Conservation (phyloP, 2,797 vertebrate genomes). For the Macropodus opercularis region DNA sequence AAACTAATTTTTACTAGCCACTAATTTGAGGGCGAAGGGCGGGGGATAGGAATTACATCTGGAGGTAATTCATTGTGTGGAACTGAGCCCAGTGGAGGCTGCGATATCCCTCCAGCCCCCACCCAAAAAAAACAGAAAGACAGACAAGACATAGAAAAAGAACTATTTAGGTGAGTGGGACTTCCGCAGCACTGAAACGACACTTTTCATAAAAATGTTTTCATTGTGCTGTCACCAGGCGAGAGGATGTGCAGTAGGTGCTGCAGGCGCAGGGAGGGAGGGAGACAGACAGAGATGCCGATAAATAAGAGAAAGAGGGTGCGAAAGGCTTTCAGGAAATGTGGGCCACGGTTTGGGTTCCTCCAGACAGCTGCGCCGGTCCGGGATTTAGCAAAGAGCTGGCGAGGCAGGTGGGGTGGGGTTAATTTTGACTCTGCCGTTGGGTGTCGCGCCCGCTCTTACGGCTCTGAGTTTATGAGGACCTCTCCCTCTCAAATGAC, state of each 20-base stretch:
- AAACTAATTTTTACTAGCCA: slow-evolving; percentile 85
- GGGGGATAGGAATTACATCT: slow-evolving; percentile 82
- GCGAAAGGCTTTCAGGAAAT: slow-evolving; percentile 43
- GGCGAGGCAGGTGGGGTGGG: slow-evolving; percentile 16
- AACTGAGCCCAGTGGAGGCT: slow-evolving; percentile 77
- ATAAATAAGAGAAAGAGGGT: slow-evolving; percentile 50
- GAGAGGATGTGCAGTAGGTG: slow-evolving; percentile 60
- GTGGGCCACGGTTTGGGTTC: slow-evolving; percentile 45
- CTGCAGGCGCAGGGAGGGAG: slow-evolving; percentile 53
- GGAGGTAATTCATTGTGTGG: slow-evolving; percentile 83
- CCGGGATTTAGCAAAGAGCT: slow-evolving; percentile 55
- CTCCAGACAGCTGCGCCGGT: slow-evolving; percentile 61
- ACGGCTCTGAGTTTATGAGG: slow-evolving; percentile 69
- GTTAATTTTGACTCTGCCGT: slow-evolving; percentile 52
- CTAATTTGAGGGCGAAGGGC: slow-evolving; percentile 80
- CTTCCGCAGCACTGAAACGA: slow-evolving; percentile 73
- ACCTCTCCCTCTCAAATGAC: slow-evolving; percentile 74
- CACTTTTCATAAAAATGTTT: slow-evolving; percentile 75
- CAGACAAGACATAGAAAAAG: slow-evolving; percentile 65
- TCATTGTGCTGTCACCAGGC: slow-evolving; percentile 76
- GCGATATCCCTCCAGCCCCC: slow-evolving; percentile 43
- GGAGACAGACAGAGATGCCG: slow-evolving; percentile 44
- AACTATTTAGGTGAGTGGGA: slow-evolving; percentile 71
- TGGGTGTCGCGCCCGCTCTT: slow-evolving; percentile 55
- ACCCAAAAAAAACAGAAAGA: slow-evolving; percentile 33